phyloP scores from a whole-genome alignment of 1,140 invertebrate genomes.

The Magallana angulata region DNA sequence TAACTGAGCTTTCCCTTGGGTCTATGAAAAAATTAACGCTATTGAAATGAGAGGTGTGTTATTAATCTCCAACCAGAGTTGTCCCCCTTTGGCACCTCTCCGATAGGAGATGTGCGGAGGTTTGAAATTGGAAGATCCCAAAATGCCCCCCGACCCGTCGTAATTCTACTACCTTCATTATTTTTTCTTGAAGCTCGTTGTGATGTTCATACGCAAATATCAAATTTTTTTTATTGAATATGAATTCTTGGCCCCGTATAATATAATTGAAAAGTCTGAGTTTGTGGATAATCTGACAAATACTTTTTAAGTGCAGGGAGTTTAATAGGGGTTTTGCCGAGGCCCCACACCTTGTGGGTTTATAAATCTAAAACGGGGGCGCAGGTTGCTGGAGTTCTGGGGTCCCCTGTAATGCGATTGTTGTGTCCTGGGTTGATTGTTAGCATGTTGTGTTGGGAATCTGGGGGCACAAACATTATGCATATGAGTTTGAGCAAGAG shows the following conservation, averaged over 20 bases:
- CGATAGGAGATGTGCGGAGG: constrained; percentile 46
- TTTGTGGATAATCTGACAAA: background rate
- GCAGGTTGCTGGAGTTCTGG: background rate
- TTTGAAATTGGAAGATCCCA: constrained; percentile 10
- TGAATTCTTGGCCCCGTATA: background rate
- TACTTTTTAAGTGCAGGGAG: background rate
- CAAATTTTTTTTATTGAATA: background rate
- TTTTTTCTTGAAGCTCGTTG: background rate
- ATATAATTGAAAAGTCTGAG: background rate
- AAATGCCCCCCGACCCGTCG: constrained; percentile 40
- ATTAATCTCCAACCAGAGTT: constrained; percentile 41
- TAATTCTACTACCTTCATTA: background rate
- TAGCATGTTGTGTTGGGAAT: background rate
- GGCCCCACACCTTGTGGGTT: background rate
- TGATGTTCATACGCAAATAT: constrained; percentile 7
- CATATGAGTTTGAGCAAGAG: background rate
- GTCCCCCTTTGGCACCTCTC: constrained; percentile 44
- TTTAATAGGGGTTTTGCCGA: background rate
- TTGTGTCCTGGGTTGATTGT: background rate
- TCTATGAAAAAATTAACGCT: constrained; percentile 26
- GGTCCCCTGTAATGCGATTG: background rate
- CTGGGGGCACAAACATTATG: background rate
- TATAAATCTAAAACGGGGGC: background rate
- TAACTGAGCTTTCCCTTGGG: background rate
- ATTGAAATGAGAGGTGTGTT: constrained; percentile 39